Percentiles rank a stretch among this genome's conserved stretches.
These are phyloP conservation scores for Tapirus terrestris DNA, from an alignment of 2,113 vertebrate species.

Conservation along the genomic window DNA sequence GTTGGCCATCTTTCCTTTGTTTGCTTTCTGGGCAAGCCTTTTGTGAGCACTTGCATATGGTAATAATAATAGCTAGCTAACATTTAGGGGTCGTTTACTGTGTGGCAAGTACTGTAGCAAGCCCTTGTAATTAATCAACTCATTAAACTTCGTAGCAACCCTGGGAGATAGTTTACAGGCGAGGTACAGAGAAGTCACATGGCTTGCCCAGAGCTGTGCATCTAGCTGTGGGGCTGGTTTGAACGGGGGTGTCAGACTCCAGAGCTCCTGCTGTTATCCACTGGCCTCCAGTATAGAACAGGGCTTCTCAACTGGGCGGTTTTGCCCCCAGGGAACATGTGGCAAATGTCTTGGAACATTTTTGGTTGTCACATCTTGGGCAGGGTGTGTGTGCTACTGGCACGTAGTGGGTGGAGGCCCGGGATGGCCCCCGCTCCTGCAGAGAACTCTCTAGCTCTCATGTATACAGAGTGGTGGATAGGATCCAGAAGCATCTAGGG, in stretches of 20 bases:
- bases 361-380: background rate
- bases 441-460: background rate
- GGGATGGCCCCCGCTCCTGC: too few species aligned
- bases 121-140: background rate
- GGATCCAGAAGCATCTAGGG: background rate
- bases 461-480: background rate
- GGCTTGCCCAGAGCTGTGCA: background rate
- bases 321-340: rapidly evolving
- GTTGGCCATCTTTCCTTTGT: background rate
- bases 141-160: background rate
- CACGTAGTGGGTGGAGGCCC: background rate
- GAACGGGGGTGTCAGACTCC: background rate
- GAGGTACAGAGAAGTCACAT: rapidly evolving
- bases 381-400: background rate
- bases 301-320: rapidly evolving
- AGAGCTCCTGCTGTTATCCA: background rate
- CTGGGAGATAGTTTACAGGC: background rate
- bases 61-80: too few species aligned
- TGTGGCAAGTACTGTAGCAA: background rate
- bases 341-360: background rate
- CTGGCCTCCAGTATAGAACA: background rate
- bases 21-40: background rate
- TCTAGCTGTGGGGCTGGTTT: background rate
- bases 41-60: rapidly evolving
- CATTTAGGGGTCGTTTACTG: background rate